phyloP scores from a whole-genome alignment of 2,888 invertebrate species.

The Heteromyza rotundicornis region DNA sequence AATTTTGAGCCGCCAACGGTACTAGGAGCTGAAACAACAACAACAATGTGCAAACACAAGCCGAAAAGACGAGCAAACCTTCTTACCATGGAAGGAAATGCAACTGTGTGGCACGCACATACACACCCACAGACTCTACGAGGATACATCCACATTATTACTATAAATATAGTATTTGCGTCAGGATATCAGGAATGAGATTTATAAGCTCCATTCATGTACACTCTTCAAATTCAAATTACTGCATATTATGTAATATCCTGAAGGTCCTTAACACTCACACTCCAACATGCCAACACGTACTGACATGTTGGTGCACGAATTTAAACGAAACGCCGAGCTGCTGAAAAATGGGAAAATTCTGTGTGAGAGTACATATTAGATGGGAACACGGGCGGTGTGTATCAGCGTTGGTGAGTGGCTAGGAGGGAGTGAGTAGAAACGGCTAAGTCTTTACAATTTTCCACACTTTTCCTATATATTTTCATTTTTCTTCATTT shows the following conservation, averaged over 20 bases:
- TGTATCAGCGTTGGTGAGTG: neutral
- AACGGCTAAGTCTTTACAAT: conserved; percentile 3
- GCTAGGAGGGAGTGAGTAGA: neutral
- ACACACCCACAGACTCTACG: conserved; percentile 2
- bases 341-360: neutral
- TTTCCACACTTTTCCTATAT: neutral
- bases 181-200: conserved; percentile 18
- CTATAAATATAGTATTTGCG: too few species aligned
- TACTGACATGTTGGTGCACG: conserved; percentile 22
- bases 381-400: too few species aligned
- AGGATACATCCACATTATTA: too few species aligned
- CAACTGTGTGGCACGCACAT: conserved; percentile 29
- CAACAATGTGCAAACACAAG: neutral
- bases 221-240: conserved; percentile 54
- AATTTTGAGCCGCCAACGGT: conserved; percentile 36
- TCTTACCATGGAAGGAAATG: conserved; percentile 24
- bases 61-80: too few species aligned
- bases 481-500: neutral
- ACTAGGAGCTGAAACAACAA: conserved; percentile 24
- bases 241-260: conserved; percentile 51
- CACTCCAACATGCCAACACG: conserved; percentile 24
- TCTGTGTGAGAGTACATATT: neutral
- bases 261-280: conserved; percentile 42
- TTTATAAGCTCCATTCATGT: conserved; percentile 46
- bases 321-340: too few species aligned